A percentile compares a stretch with the other conserved stretches of the same genome.
Evolutionary conservation across 2,797 vertebrate genomes (phyloP).

Genomic region (Gymnoscopelus microlampas): DNA sequence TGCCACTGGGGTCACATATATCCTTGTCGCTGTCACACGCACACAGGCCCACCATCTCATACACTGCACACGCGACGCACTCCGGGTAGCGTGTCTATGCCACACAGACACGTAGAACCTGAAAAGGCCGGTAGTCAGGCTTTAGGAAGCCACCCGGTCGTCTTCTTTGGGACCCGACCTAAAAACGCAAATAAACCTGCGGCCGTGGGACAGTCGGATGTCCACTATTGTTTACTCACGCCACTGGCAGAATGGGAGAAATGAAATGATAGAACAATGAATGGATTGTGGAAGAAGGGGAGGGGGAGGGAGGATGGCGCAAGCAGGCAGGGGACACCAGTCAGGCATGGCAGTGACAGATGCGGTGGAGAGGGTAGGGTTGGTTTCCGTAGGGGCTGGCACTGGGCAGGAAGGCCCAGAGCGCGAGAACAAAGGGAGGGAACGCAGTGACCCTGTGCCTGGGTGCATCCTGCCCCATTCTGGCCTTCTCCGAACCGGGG

Average conservation of each 20-base stretch:
- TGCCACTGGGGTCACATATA: constrained; percentile 62
- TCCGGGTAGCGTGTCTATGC: not conserved
- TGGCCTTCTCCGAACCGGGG: constrained; percentile 43
- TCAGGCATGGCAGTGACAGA: constrained; percentile 72
- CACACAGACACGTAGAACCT: constrained; percentile 3
- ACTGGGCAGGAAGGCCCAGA: constrained; percentile 76
- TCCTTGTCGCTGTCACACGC: constrained; percentile 68
- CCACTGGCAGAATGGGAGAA: constrained; percentile 32
- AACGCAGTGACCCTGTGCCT: constrained; percentile 70
- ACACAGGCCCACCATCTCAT: constrained; percentile 10
- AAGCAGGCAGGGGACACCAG: constrained; percentile 34
- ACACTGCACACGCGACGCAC: constrained; percentile 7
- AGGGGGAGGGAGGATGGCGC: constrained; percentile 18
- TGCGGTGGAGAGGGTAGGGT: constrained; percentile 33
- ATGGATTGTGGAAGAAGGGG: constrained; percentile 17
- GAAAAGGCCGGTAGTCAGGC: constrained; percentile 28
- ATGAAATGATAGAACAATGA: constrained; percentile 36
- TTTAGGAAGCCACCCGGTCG: constrained; percentile 26
- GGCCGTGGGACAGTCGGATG: constrained; percentile 36
- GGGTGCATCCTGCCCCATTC: constrained; percentile 75
- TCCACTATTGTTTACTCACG: constrained; percentile 56
- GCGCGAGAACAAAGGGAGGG: constrained; percentile 75
- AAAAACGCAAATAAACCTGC: constrained; percentile 48
- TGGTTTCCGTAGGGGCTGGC: constrained; percentile 77
- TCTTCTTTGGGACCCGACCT: constrained; percentile 32